Conservation (phyloP, 1,140 invertebrate genomes). For the Drosophila ogumai region DNA sequence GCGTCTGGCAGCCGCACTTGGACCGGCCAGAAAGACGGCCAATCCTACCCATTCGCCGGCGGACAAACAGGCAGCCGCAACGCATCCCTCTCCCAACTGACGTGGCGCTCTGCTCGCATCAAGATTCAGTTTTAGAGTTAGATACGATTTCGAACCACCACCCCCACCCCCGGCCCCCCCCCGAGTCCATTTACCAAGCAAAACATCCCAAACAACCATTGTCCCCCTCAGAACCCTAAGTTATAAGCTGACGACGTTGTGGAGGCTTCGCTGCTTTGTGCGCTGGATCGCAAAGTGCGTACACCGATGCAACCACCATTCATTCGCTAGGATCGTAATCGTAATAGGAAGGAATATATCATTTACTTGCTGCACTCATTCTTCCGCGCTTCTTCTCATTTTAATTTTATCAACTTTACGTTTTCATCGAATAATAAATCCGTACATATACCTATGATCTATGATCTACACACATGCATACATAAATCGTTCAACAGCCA, state of each 20-base stretch:
- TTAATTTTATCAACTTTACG: constrained; percentile 70
- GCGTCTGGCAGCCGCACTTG: constrained; percentile 25
- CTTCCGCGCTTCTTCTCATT: constrained; percentile 69
- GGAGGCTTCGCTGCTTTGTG: constrained; percentile 56
- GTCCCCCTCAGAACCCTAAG: constrained; percentile 36
- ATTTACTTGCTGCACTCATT: constrained; percentile 63
- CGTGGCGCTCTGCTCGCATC: constrained; percentile 54
- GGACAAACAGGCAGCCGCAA: constrained; percentile 19
- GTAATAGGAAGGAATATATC: constrained; percentile 30
- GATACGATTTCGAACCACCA: constrained; percentile 42
- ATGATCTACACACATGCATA: constrained; percentile 31
- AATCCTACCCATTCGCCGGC: constrained; percentile 8
- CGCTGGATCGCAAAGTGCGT: constrained; percentile 60
- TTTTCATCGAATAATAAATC: constrained; percentile 76
- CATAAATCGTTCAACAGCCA: constrained; percentile 14
- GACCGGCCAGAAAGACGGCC: constrained; percentile 25
- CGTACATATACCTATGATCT: constrained; percentile 59
- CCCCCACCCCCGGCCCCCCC: constrained; percentile 5
- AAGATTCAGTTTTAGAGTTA: constrained; percentile 58
- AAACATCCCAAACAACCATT: constrained; percentile 11
- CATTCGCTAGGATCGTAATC: constrained; percentile 36
- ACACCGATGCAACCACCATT: constrained; percentile 35
- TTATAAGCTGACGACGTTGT: constrained; percentile 72
- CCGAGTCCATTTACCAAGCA: constrained; percentile 2
- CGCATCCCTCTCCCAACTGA: constrained; percentile 41